Percentiles rank a stretch among this genome's conserved stretches.
These are phyloP conservation scores for Quadroppia sp. DNA, from an alignment of 2,888 invertebrate genomes.

Conservation along the genomic window DNA sequence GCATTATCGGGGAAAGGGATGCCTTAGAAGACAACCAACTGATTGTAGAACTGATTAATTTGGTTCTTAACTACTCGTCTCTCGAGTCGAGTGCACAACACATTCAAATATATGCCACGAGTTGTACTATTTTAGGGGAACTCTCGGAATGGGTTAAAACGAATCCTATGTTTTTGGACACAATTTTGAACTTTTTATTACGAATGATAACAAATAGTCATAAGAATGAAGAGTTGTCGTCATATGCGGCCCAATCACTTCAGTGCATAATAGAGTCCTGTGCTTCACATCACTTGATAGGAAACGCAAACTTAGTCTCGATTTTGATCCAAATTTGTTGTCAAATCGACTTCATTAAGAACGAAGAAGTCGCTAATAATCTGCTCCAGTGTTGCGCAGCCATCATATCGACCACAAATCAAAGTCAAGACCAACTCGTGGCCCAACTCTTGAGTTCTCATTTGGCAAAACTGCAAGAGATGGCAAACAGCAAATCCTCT, in stretches of 20 bases:
- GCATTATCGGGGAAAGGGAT: slow-evolving; percentile 40
- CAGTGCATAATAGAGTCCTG: slow-evolving; percentile 32
- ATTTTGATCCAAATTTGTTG: slow-evolving; percentile 40
- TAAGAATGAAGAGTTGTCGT: slow-evolving; percentile 27
- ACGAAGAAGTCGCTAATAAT: slow-evolving; percentile 39
- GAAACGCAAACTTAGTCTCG: slow-evolving; percentile 31
- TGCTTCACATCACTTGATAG: slow-evolving; percentile 37
- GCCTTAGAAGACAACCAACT: slow-evolving; percentile 81
- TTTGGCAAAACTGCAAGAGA: slow-evolving; percentile 22
- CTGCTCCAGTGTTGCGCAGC: slow-evolving; percentile 42
- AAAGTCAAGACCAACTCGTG: slow-evolving; percentile 37
- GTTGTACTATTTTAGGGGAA: slow-evolving; percentile 64
- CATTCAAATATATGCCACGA: slow-evolving; percentile 42
- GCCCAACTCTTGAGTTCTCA: slow-evolving; percentile 34
- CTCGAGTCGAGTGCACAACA: slow-evolving; percentile 57
- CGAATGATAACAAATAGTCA: slow-evolving; percentile 49
- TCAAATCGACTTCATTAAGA: slow-evolving; percentile 38
- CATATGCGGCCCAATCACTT: slow-evolving; percentile 33
- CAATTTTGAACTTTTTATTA: slow-evolving; percentile 73
- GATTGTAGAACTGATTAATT: slow-evolving; percentile 87
- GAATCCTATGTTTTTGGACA: slow-evolving; percentile 67
- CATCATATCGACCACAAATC: slow-evolving; percentile 18
- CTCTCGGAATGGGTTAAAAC: slow-evolving; percentile 90
- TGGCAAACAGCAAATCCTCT: slow-evolving; percentile 21
- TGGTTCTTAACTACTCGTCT: slow-evolving; percentile 81